Evolutionary conservation across 53 echinoderm and acorn worm species (phyloP).

Genomic region (Paracentrotus lividus): DNA sequence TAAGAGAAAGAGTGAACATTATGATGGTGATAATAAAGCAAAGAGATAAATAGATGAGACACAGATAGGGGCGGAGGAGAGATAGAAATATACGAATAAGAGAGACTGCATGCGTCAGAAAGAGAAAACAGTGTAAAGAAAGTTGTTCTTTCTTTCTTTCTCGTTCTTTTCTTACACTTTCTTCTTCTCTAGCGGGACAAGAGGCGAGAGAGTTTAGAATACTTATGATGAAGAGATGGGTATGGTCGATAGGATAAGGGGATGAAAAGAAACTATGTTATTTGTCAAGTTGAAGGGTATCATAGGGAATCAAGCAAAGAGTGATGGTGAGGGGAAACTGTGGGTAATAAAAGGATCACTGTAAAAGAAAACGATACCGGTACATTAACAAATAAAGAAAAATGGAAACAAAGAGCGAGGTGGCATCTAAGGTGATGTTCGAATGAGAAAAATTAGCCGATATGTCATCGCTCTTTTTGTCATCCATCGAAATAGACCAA

Average conservation of each 20-base stretch:
- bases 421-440: constrained; percentile 7
- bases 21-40: background rate
- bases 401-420: constrained; percentile 28
- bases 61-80: no score
- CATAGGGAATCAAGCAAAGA: background rate
- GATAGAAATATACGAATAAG: background rate
- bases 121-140: no score
- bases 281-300: background rate
- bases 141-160: no score
- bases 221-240: background rate
- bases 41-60: no score
- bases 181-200: no score
- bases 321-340: background rate
- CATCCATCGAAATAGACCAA: background rate
- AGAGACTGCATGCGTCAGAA: background rate
- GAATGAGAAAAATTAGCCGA: constrained; percentile 42
- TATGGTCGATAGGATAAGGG: background rate
- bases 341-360: background rate
- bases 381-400: constrained; percentile 28
- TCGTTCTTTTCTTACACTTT: no score
- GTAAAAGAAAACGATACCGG: background rate
- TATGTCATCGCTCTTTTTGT: constrained; percentile 64
- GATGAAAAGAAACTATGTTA: background rate
- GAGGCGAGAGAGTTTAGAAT: no score
- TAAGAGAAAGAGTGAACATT: background rate